phyloP scores from a whole-genome alignment of 2,888 invertebrate genomes.

The Apoda limacodes region DNA sequence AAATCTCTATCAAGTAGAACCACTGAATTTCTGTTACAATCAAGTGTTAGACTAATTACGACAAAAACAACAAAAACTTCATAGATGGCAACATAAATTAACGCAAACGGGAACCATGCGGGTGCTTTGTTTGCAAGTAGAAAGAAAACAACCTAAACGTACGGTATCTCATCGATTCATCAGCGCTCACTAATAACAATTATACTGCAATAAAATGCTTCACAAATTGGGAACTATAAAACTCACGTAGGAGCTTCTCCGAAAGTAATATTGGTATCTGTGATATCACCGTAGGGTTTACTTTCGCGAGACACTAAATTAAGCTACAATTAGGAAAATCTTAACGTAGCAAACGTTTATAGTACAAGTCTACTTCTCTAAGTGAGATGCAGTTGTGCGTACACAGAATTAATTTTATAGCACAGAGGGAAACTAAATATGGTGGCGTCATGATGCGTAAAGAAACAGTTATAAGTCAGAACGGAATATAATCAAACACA shows the following conservation, averaged over 20 bases:
- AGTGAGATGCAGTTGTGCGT: constrained; percentile 30
- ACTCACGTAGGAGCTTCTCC: constrained; percentile 14
- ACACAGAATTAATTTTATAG: constrained; percentile 48
- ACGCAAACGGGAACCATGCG: too few relatives aligned
- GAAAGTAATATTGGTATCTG: constrained; percentile 20
- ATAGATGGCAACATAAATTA: too few relatives aligned
- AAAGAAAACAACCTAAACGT: constrained; percentile 24
- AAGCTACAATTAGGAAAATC: too few relatives aligned
- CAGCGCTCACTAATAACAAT: constrained; percentile 39
- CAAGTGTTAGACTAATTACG: too few relatives aligned
- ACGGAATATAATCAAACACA: too few relatives aligned
- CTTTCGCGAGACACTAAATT: too few relatives aligned
- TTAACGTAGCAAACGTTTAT: too few relatives aligned
- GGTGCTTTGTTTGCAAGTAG: too few relatives aligned
- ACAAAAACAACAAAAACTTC: too few relatives aligned
- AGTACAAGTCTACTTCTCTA: too few relatives aligned
- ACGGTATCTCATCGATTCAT: constrained; percentile 30
- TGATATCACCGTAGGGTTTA: constrained; percentile 20
- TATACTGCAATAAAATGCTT: constrained; percentile 44
- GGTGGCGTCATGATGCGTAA: constrained; percentile 46
- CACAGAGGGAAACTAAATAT: constrained; percentile 45
- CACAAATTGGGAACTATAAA: constrained; percentile 34
- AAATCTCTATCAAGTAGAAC: neutral
- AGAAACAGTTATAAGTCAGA: too few relatives aligned
- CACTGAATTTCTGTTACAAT: constrained; percentile 7